Conservation (phyloP, 2,888 invertebrate genomes). For the Drosophila emarginata region DNA sequence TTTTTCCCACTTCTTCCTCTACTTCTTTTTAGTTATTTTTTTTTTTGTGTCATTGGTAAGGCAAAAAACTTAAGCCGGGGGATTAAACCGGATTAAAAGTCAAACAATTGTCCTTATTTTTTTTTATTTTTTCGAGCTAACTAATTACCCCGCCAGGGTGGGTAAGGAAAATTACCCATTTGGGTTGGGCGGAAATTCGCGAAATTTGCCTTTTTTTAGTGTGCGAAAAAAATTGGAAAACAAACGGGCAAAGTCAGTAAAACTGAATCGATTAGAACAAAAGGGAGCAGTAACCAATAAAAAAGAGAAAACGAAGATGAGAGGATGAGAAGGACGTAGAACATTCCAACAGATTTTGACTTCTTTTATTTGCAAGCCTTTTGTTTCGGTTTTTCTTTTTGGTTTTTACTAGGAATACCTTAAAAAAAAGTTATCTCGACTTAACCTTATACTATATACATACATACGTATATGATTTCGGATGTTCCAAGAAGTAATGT, state of each 20-base stretch:
- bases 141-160: conserved; percentile 55
- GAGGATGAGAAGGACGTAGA: conserved; percentile 12
- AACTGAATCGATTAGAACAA: conserved; percentile 74
- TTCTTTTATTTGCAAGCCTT: conserved; percentile 71
- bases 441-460: too few relatives aligned
- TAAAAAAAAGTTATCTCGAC: conserved; percentile 9
- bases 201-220: conserved; percentile 51
- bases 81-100: conserved; percentile 77
- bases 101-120: conserved; percentile 64
- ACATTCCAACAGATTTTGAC: conserved; percentile 49
- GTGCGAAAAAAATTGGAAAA: conserved; percentile 33
- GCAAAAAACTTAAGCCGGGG: conserved; percentile 77
- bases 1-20: conserved; percentile 22
- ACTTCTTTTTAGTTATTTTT: conserved; percentile 14
- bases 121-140: conserved; percentile 57
- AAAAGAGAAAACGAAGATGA: not conserved
- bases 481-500: conserved; percentile 17
- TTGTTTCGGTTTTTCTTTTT: conserved; percentile 42
- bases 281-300: conserved; percentile 16
- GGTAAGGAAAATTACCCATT: conserved; percentile 69
- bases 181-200: conserved; percentile 66
- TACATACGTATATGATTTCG: too few relatives aligned
- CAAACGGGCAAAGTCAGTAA: conserved; percentile 62
- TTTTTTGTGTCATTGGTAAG: conserved; percentile 24
- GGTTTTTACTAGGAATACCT: conserved; percentile 46